Evolutionary conservation across 1,140 invertebrate genomes (phyloP).

Genomic region (Diorhabda sublineata): DNA sequence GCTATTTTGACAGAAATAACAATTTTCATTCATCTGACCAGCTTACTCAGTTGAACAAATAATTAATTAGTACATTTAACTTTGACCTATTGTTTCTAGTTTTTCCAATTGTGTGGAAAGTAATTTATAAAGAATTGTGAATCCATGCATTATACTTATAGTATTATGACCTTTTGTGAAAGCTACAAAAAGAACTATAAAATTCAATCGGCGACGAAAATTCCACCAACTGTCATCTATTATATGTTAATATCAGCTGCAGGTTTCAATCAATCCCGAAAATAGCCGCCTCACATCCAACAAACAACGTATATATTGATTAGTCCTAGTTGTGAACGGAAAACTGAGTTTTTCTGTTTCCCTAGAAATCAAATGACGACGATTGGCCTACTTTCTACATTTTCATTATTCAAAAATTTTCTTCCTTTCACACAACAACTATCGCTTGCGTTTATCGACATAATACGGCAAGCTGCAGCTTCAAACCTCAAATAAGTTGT

Average conservation of each 20-base stretch:
- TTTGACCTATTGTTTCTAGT: too few relatives aligned
- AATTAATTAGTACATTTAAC: too few relatives aligned
- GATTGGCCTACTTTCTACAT: neutral
- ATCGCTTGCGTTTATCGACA: neutral
- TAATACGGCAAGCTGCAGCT: neutral
- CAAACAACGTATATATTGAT: slow-evolving; percentile 1
- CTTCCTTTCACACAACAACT: neutral
- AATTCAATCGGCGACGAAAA: too few relatives aligned
- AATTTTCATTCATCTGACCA: too few relatives aligned
- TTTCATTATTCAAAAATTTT: neutral
- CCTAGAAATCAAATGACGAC: neutral
- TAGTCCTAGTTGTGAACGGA: neutral
- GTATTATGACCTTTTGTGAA: too few relatives aligned
- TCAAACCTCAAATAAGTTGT: neutral
- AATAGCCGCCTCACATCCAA: neutral
- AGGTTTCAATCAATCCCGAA: neutral
- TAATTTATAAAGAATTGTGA: too few relatives aligned
- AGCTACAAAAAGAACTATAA: too few relatives aligned
- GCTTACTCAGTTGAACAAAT: too few relatives aligned
- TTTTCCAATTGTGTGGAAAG: too few relatives aligned
- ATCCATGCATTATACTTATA: too few relatives aligned
- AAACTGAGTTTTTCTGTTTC: neutral
- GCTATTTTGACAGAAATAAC: too few relatives aligned
- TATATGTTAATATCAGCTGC: neutral
- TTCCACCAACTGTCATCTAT: neutral